phyloP scores from a whole-genome alignment of 2,888 invertebrate genomes.

The Zootermopsis nevadensis region DNA sequence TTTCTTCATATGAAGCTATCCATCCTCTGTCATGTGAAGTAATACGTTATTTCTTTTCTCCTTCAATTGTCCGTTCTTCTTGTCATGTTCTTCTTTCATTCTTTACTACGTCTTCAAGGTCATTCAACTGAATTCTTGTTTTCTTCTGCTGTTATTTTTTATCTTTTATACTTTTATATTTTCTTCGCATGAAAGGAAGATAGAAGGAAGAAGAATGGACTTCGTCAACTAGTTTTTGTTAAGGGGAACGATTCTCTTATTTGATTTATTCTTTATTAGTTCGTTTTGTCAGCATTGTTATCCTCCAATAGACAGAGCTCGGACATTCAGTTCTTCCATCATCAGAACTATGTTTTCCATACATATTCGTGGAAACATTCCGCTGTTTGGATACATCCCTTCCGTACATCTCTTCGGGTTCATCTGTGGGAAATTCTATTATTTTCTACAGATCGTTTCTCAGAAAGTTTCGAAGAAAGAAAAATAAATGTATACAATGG shows the following conservation, averaged over 20 bases:
- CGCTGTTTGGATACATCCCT: neutral
- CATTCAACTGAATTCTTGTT: conserved; percentile 31
- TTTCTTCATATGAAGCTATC: neutral
- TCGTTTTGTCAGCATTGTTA: conserved; percentile 16
- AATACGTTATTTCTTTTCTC: conserved; percentile 34
- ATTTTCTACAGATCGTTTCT: neutral
- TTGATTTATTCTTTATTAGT: conserved; percentile 33
- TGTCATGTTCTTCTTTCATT: neutral
- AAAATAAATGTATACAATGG: neutral
- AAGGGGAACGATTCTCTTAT: neutral
- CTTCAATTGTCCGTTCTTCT: neutral
- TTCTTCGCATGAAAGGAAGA: conserved; percentile 27
- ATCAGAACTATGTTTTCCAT: neutral
- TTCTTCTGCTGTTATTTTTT: conserved; percentile 20
- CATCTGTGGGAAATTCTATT: neutral
- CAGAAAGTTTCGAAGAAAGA: neutral
- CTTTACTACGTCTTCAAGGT: conserved; percentile 9
- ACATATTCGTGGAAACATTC: neutral
- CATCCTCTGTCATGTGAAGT: conserved; percentile 32
- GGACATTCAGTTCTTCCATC: conserved; percentile 16
- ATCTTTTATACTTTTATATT: conserved; percentile 10
- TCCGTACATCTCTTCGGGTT: neutral
- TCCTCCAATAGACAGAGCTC: neutral
- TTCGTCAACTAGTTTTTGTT: conserved; percentile 47
- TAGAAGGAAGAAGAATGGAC: conserved; percentile 47